Conservation (phyloP, 2,113 vertebrate species). For the Gambusia holbrooki region DNA sequence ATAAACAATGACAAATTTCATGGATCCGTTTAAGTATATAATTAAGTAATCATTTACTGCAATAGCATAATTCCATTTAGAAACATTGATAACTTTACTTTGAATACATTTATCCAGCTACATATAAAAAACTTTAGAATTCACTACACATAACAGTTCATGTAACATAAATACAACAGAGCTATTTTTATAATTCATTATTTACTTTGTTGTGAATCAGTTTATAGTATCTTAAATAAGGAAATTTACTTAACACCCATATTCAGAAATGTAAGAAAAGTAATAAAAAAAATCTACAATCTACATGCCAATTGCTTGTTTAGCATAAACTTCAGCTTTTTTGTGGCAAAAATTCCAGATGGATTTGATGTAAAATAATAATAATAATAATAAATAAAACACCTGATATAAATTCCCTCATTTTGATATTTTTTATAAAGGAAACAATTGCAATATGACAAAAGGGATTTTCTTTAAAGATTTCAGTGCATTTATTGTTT, state of each 20-base stretch:
- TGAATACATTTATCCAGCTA: not conserved
- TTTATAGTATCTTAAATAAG: too few species aligned
- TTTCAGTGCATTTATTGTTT: constrained; percentile 75
- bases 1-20: not conserved
- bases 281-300: too few species aligned
- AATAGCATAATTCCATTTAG: not conserved
- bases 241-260: too few species aligned
- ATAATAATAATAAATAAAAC: too few species aligned
- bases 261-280: too few species aligned
- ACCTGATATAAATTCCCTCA: too few species aligned
- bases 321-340: too few species aligned
- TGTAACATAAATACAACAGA: not conserved
- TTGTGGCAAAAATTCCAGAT: not conserved
- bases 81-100: not conserved
- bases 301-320: too few species aligned
- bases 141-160: not conserved
- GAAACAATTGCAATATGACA: not conserved
- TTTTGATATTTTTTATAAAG: too few species aligned
- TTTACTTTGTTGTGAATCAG: too few species aligned
- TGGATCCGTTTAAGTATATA: not conserved
- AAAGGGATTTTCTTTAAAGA: constrained; percentile 29
- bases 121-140: not conserved
- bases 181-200: too few species aligned
- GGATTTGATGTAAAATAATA: not conserved
- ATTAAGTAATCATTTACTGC: not conserved